Base-by-base conservation (phyloP, 2,888 invertebrate species). In the Drosophila lutescens region DNA sequence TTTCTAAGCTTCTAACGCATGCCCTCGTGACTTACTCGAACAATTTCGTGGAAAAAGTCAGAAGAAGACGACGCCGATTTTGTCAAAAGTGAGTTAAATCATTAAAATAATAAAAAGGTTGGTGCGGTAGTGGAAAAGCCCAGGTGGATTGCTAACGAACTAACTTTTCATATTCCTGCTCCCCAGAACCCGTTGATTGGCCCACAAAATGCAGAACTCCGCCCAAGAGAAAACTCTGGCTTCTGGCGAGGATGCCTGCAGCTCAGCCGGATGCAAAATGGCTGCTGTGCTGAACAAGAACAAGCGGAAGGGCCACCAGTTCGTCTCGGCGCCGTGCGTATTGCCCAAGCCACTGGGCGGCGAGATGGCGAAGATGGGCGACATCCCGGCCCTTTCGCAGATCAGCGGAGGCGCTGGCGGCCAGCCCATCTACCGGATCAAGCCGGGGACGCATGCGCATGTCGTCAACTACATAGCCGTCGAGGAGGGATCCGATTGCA, bases 361-460 rank as follows among this genome's bases (percentile, higher is more conserved):
- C 13, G 60, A 72, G 2, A 77, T 83, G 51, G 90, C 88, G 0
- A 87, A 82, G 58, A 70, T 91, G 54, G 69, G 80, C 17, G 90
- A 91, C n/a, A n/a, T n/a, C n/a, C n/a, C n/a, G n/a, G n/a, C n/a
- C 41, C 47, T 85, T n/a, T 62, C 84, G 4, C 8, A 51, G 1
- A 72, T 77, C 0, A 61, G 15, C 1, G 68, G 72, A 2, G n/a
- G 20, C 1, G 59, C 60, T 9, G 34, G 41, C 4, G 57, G 58
- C 3, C 85, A 87, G 51, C 74, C 89, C 0, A 88, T 91, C 0
- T 91, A 89, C 63, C 89, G 91, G 9, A 89, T 91, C 17, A 89
- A 91, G n/a, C 92, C 91, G 0, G 92, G 91, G 54, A 91, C 92
- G 2, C 91, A 92, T 71, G 91, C 91, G 0, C 91, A 91, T 26